Base-by-base conservation (phyloP, 92 coral and sea anemone genomes). In the Porites divaricata region DNA sequence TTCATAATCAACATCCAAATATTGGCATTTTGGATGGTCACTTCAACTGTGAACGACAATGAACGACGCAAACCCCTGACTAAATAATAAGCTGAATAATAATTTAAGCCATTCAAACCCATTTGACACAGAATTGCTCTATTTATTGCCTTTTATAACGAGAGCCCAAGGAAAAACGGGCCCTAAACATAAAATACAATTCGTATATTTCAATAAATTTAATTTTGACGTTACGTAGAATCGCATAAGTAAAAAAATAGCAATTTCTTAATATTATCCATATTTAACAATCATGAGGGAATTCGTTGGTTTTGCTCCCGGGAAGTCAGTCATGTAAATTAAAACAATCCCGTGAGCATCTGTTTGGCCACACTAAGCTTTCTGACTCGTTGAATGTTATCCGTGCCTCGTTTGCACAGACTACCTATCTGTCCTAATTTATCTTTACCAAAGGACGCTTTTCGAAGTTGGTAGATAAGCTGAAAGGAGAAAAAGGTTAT, bases 351-450 rank as follows among this genome's bases (percentile, higher is more conserved):
- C 19, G 95, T 86, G 15, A 89, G 72, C 77, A 94, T 78, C 63
- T 94, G 98, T 74, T 92, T 86, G 15, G 89, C 92, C 13, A 92
- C 86, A 79, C 95, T 90, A 3, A 94, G 92, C 85, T 89, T 92
- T 45, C 98, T 80, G 61, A 94, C 93, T 48, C 90, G 82, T 41
- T 91, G 98, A 51, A 94, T 89, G 75, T 89, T 94, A 57, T 94
- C 98, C 4, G 98, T 92, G 15, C 95, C 98, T 45, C 93, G 83
- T 65, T 88, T 86, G 62, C 98, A 94, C 63, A 94, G 74, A 45
- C 74, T 89, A 50, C 98, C 95, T 75, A 94, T 85, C 63, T 88
- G 88, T 28, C 93, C 98, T 6, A 85, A 63, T n/a, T 84, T 50
- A 35, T 84, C 61, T 5, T 57, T 19, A 22, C 49, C 62, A 17